Percentiles rank a stretch among this genome's conserved stretches.
Conservation (phyloP, 2,888 invertebrate species). For the Gibbula magus region DNA sequence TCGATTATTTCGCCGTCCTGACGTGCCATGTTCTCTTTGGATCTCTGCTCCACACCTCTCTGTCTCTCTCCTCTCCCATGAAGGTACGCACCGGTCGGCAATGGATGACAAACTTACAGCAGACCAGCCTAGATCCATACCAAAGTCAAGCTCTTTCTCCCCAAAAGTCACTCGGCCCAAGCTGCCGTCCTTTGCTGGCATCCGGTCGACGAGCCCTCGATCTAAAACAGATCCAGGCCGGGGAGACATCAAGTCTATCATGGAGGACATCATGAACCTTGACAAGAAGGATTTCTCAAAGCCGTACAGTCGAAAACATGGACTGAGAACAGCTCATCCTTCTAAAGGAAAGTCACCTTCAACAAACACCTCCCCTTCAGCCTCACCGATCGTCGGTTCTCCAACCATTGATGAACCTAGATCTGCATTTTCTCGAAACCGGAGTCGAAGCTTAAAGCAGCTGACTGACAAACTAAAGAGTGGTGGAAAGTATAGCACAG, state of each 20-base stretch:
- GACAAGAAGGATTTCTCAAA: constrained; percentile 64
- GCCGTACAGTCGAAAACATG: constrained; percentile 58
- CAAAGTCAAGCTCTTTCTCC: constrained; percentile 56
- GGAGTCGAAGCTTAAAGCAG: constrained; percentile 65
- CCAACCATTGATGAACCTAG: constrained; percentile 46
- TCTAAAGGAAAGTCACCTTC: constrained; percentile 58
- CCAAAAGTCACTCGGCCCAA: constrained; percentile 66
- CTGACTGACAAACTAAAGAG: constrained; percentile 67
- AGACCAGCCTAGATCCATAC: constrained; percentile 37
- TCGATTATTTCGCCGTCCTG: background rate
- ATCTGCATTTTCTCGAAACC: constrained; percentile 58
- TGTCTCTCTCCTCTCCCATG: background rate
- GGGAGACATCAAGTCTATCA: constrained; percentile 64
- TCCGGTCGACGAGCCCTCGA: constrained; percentile 52
- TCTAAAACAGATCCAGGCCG: constrained; percentile 65
- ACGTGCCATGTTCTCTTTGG: background rate
- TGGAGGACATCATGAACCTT: constrained; percentile 68
- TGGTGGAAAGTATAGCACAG: constrained; percentile 38
- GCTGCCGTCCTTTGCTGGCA: constrained; percentile 57
- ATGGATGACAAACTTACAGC: constrained; percentile 46
- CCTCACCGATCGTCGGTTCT: constrained; percentile 62
- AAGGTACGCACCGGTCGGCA: background rate
- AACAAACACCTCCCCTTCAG: constrained; percentile 63
- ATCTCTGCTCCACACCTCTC: background rate
- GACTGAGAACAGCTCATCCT: constrained; percentile 31